Percentiles rank a stretch among this genome's conserved stretches.
phyloP scores from a whole-genome alignment of 2,888 invertebrate species.

The Oligia fasciuncula region DNA sequence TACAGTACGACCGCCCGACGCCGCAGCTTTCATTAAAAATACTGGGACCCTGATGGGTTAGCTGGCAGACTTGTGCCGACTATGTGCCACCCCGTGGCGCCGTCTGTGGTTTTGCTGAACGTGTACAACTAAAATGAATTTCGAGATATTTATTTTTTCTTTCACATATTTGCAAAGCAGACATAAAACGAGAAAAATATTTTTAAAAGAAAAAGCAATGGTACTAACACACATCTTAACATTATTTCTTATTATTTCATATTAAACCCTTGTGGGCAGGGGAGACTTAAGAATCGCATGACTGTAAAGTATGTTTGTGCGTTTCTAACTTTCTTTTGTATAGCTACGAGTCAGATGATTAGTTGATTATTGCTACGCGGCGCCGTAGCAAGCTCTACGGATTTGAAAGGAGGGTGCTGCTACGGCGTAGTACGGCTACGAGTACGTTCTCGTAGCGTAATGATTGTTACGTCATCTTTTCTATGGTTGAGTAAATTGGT shows the following conservation, averaged over 20 bases:
- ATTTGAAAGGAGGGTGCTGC: slow-evolving; percentile 55
- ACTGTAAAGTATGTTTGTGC: slow-evolving; percentile 54
- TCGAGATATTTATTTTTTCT: slow-evolving; percentile 49
- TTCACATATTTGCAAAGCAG: slow-evolving; percentile 25
- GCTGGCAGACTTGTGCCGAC: slow-evolving; percentile 65
- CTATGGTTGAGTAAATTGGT: slow-evolving; percentile 4
- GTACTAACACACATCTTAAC: slow-evolving; percentile 7
- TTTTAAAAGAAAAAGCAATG: neutral
- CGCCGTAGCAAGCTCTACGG: slow-evolving; percentile 67
- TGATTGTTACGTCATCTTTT: slow-evolving; percentile 40
- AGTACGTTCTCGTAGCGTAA: slow-evolving; percentile 39
- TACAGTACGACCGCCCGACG: slow-evolving; percentile 85
- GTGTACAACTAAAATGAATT: slow-evolving; percentile 61
- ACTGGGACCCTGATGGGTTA: slow-evolving; percentile 81
- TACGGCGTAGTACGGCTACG: slow-evolving; percentile 61
- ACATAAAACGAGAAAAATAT: slow-evolving; percentile 1
- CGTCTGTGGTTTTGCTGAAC: slow-evolving; percentile 69
- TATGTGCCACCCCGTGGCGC: slow-evolving; percentile 66
- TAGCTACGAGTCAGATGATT: slow-evolving; percentile 57
- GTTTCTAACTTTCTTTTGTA: slow-evolving; percentile 61
- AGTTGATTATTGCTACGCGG: slow-evolving; percentile 69
- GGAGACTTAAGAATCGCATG: slow-evolving; percentile 51
- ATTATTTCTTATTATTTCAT: slow-evolving; percentile 26
- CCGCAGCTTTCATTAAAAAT: slow-evolving; percentile 88
- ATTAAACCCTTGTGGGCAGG: slow-evolving; percentile 41